phyloP scores from a whole-genome alignment of 2,888 invertebrate species.

The Podotricha telesiphe region DNA sequence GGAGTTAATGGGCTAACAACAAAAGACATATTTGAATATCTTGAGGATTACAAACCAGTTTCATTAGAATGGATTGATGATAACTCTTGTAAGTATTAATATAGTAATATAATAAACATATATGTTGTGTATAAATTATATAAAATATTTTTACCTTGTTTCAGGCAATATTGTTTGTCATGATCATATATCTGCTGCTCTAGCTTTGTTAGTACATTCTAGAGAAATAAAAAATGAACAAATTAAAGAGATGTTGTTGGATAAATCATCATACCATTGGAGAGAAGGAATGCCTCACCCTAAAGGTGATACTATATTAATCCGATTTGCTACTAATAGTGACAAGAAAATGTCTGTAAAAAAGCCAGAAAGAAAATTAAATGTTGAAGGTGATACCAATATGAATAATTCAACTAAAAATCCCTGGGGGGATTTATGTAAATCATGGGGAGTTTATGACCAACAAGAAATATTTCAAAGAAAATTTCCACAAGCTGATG shows the following conservation, averaged over 20 bases:
- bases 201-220: slow-evolving; percentile 84
- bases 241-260: slow-evolving; percentile 64
- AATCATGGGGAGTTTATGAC: slow-evolving; percentile 87
- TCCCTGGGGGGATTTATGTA: slow-evolving; percentile 89
- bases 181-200: slow-evolving; percentile 83
- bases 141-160: background rate
- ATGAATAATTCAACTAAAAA: slow-evolving; percentile 81
- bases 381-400: slow-evolving; percentile 56
- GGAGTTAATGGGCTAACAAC: slow-evolving; percentile 90
- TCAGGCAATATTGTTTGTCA: slow-evolving; percentile 87
- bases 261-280: slow-evolving; percentile 89
- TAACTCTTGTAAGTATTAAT: slow-evolving; percentile 85
- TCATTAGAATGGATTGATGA: slow-evolving; percentile 93
- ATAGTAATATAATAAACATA: background rate
- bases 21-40: slow-evolving; percentile 90
- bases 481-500: slow-evolving; percentile 62
- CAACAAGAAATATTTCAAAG: slow-evolving; percentile 81
- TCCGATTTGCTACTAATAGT: slow-evolving; percentile 89
- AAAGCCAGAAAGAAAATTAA: slow-evolving; percentile 52
- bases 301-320: slow-evolving; percentile 87
- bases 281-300: slow-evolving; percentile 87
- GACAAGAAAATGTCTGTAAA: slow-evolving; percentile 88
- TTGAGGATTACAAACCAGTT: slow-evolving; percentile 89
- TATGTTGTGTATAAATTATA: background rate
- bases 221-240: slow-evolving; percentile 72